Percentiles rank a stretch among this genome's conserved stretches.
phyloP scores from a whole-genome alignment of 2,113 vertebrate species.

The Nicator chloris region DNA sequence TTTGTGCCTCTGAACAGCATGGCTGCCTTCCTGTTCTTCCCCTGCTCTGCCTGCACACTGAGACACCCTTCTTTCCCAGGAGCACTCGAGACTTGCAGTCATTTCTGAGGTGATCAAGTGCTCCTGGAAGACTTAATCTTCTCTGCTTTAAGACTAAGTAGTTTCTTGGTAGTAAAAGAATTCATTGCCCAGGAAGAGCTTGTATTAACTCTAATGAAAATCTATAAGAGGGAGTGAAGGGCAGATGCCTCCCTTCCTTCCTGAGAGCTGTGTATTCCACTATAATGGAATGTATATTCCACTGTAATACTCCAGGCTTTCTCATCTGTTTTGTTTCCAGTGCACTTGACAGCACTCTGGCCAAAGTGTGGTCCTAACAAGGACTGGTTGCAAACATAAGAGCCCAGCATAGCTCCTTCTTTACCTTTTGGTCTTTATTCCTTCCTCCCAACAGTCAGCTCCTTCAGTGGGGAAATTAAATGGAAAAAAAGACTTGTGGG shows the following conservation, averaged over 20 bases:
- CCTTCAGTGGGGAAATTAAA: background rate
- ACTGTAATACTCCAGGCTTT: background rate
- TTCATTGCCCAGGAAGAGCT: background rate
- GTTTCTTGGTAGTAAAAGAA: background rate
- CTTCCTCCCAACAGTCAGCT: background rate
- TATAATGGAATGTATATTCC: too few species aligned
- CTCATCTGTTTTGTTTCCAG: background rate
- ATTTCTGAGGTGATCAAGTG: background rate
- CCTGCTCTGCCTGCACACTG: accelerated
- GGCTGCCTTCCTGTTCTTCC: background rate
- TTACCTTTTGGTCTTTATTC: background rate
- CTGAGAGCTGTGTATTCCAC: accelerated
- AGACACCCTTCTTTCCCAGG: background rate
- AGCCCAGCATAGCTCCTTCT: background rate
- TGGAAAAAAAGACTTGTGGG: background rate
- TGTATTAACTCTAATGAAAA: background rate
- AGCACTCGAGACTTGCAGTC: background rate
- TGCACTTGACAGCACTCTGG: background rate
- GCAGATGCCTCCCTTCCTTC: background rate
- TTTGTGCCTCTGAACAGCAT: background rate
- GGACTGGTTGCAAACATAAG: background rate
- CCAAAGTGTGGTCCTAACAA: background rate
- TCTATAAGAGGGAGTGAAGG: background rate
- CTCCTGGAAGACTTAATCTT: background rate
- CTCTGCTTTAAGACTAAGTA: background rate